A percentile compares a stretch with the other conserved stretches of the same genome.
Conservation (phyloP, 2,797 vertebrate genomes). For the Hylomyscus alleni region DNA sequence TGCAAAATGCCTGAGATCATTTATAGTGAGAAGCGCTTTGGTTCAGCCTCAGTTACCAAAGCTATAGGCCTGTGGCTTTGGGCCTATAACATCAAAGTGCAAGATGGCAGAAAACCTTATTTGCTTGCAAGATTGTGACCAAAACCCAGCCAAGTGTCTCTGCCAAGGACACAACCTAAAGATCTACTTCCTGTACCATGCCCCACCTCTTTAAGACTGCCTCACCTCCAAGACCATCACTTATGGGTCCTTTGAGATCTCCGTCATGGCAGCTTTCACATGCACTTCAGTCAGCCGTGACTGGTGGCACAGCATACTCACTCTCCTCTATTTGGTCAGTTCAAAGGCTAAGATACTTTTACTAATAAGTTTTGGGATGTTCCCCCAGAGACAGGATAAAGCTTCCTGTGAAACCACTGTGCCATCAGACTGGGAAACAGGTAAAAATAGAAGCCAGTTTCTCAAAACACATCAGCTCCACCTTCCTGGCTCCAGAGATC, state of each 20-base stretch:
- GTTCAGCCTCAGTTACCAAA: neutral
- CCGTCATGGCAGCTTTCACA: neutral
- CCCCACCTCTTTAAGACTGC: neutral
- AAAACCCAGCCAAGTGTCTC: neutral
- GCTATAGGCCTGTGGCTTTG: neutral
- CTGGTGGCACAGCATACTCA: neutral
- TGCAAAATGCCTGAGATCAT: neutral
- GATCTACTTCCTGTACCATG: neutral
- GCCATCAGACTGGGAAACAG: constrained; percentile 25
- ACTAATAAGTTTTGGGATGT: neutral
- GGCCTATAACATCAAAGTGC: neutral
- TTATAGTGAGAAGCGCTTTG: neutral
- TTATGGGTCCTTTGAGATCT: neutral
- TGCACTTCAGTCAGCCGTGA: no score
- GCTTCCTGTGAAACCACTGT: constrained; percentile 39
- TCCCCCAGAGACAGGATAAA: neutral
- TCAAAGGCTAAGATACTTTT: neutral
- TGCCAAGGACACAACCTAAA: neutral
- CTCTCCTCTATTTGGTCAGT: neutral
- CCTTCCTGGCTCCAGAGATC: neutral
- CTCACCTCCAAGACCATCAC: neutral
- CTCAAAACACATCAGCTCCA: neutral
- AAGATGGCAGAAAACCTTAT: neutral
- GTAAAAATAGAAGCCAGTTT: constrained; percentile 64
- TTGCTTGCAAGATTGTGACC: neutral